A percentile compares a stretch with the other conserved stretches of the same genome.
Conservation (phyloP, 1,140 invertebrate genomes). For the Plectrocnemia conspersa region DNA sequence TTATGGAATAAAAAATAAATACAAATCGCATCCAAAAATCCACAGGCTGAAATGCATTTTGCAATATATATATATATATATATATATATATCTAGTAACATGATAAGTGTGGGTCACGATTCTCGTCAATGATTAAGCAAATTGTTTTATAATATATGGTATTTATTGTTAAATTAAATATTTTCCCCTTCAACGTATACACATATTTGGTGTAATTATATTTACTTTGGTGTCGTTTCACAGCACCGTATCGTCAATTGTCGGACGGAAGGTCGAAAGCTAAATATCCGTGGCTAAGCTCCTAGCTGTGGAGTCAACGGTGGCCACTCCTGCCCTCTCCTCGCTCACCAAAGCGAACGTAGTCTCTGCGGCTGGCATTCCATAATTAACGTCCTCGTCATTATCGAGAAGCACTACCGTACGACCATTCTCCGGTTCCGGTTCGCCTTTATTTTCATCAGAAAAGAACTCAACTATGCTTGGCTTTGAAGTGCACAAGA, state of each 20-base stretch:
- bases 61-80: no score
- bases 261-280: constrained; percentile 18
- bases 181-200: neutral
- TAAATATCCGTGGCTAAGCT: constrained; percentile 15
- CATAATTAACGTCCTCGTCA: constrained; percentile 17
- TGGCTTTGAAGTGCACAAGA: constrained; percentile 17
- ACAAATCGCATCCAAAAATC: no score
- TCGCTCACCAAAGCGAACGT: constrained; percentile 17
- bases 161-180: neutral
- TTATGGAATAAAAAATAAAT: no score
- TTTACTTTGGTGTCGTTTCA: neutral
- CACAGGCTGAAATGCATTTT: no score
- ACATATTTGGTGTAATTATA: neutral
- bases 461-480: constrained; percentile 20
- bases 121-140: neutral
- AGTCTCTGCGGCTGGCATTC: constrained; percentile 17
- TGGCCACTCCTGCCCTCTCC: constrained; percentile 9
- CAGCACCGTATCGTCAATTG: constrained; percentile 12
- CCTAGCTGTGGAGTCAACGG: constrained; percentile 13
- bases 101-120: neutral
- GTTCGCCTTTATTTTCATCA: constrained; percentile 18
- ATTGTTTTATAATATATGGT: neutral
- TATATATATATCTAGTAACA: neutral
- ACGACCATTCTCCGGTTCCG: constrained; percentile 13
- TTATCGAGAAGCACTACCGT: constrained; percentile 16